phyloP scores from a whole-genome alignment of 2,113 vertebrate species.

The Athene cunicularia region DNA sequence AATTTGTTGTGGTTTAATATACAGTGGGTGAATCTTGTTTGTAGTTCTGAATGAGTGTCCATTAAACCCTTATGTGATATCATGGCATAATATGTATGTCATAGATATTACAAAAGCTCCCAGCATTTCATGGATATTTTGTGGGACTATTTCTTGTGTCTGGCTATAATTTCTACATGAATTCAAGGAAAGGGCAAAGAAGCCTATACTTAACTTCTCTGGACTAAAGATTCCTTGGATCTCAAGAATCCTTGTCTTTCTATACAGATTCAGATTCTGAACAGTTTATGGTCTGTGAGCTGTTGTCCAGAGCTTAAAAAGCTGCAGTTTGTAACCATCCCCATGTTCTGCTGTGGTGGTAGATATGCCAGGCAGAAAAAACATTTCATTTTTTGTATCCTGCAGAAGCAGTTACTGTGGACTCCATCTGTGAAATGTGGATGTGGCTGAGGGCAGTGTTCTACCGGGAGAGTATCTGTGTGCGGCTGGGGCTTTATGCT shows the following conservation, averaged over 20 bases:
- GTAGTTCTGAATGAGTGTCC: background rate
- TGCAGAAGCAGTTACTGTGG: background rate
- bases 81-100: background rate
- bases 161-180: background rate
- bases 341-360: background rate
- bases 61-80: background rate
- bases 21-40: background rate
- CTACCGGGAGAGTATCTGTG: background rate
- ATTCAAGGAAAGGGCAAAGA: background rate
- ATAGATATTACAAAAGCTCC: background rate
- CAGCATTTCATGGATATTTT: background rate
- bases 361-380: background rate
- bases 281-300: background rate
- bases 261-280: background rate
- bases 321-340: background rate
- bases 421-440: background rate
- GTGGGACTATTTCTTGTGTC: background rate
- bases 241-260: background rate
- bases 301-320: background rate
- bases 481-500: background rate
- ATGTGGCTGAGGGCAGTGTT: background rate
- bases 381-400: background rate
- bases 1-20: background rate
- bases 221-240: background rate
- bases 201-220: background rate